Evolutionary conservation across 2,113 vertebrate species (phyloP).

Genomic region (Cisticola juncidis): DNA sequence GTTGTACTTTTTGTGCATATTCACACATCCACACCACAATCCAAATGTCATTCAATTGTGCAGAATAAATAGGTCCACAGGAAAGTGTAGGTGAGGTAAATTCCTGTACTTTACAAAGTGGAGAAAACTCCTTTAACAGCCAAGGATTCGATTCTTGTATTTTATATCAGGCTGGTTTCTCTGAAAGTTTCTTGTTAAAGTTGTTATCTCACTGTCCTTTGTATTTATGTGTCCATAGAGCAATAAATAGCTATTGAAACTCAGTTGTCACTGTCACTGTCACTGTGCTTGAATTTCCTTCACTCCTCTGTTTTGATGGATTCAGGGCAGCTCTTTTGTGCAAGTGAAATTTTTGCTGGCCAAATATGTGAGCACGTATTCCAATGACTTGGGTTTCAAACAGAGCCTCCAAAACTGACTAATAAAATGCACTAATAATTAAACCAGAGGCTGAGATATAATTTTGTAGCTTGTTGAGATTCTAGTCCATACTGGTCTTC

Average conservation of each 20-base stretch:
- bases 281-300: not conserved
- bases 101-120: not conserved
- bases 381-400: not conserved
- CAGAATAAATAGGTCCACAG: not conserved
- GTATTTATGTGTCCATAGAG: not conserved
- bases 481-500: not conserved
- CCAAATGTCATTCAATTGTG: not conserved
- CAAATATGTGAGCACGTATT: not conserved
- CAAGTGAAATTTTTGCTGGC: not conserved
- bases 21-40: not conserved
- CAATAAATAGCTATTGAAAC: not conserved
- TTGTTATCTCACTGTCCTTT: not conserved
- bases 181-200: not conserved
- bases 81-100: not conserved
- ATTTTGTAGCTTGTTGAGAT: constrained; percentile 5
- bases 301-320: not conserved
- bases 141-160: not conserved
- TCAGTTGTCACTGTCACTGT: not conserved
- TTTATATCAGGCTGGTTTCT: not conserved
- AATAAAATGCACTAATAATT: not conserved
- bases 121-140: not conserved
- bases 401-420: not conserved
- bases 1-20: not conserved
- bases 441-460: not conserved
- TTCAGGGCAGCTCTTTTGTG: not conserved